phyloP scores from a whole-genome alignment of 2,888 invertebrate genomes.

The Sarcophaga variegata region DNA sequence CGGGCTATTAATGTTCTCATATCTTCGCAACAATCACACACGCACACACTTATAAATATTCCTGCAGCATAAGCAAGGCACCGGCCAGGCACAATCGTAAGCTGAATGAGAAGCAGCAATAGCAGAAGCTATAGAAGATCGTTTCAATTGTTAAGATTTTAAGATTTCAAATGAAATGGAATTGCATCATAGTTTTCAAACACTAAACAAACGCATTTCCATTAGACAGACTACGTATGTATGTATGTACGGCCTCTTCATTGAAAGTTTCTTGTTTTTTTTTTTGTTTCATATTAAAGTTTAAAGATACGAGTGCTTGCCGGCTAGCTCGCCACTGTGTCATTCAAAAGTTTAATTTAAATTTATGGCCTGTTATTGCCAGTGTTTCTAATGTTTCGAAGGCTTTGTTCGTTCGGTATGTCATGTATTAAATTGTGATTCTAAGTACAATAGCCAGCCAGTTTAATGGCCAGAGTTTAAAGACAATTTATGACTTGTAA shows the following conservation, averaged over 20 bases:
- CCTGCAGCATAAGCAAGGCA: not conserved
- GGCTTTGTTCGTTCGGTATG: not conserved
- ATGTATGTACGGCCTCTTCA: too few relatives aligned
- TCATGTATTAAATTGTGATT: too few relatives aligned
- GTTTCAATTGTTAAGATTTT: conserved; percentile 50
- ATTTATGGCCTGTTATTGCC: conserved; percentile 61
- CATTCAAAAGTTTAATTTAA: conserved; percentile 67
- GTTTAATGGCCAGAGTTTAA: too few relatives aligned
- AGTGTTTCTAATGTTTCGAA: conserved; percentile 48
- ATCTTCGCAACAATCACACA: too few relatives aligned
- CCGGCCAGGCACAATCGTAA: too few relatives aligned
- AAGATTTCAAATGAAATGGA: conserved; percentile 40
- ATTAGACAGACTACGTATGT: not conserved
- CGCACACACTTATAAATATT: not conserved
- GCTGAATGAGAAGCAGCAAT: not conserved
- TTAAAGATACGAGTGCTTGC: too few relatives aligned
- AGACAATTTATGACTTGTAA: too few relatives aligned
- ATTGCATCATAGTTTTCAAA: conserved; percentile 57
- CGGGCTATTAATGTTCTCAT: too few relatives aligned
- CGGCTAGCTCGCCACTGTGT: conserved; percentile 39
- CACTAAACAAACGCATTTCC: conserved; percentile 10
- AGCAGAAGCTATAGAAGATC: conserved; percentile 34
- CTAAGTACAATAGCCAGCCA: too few relatives aligned
- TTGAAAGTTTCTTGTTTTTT: too few relatives aligned
- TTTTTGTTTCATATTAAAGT: too few relatives aligned